Base-by-base conservation (phyloP, 2,113 vertebrate genomes). In the Chascanopsetta lugubris region DNA sequence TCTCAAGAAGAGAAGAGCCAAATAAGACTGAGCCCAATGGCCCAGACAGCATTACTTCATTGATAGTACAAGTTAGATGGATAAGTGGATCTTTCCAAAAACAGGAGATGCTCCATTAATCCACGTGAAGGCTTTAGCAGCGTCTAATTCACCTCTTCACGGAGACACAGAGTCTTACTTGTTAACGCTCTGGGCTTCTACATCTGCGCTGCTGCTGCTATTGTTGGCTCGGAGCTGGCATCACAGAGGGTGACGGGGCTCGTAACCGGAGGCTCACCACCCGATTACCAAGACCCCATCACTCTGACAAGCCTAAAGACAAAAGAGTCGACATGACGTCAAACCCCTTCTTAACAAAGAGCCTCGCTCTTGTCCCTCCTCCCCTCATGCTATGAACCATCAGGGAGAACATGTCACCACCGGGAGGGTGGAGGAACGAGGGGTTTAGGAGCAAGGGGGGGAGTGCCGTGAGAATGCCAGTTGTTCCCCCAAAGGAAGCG, bases 211-310 rank as follows among this genome's bases (percentile, higher is more conserved):
- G 18, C 22, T 1, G 26, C 61, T 64, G 59, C 82, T 89, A 86
- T 85, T 83, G 79, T 88, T 87, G 85, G 68, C 58, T 50, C 63
- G n/a, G 72, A 22, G 56, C 34, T 26, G 59, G 69, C 59, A 77
- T 77, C 48, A 51, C 42, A 34, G 53, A 57, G 68, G 72, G 67
- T 49, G 51, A 54, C 61, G 2, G 29, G 64, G 69, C 75, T 84
- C n/a, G n/a, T 77, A 85, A 56, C 78, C 13, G 34, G 18, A 25
- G 68, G 56, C 72, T 80, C 77, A 59, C 34, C 40, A 70, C 56
- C 69, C 57, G 48, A 57, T 36, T 62, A 40, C 50, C 43, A 51
- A 55, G 53, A 69, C 67, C 57, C 54, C 10, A 22, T 57, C 32
- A 2, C 72, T 64, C 71, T 69, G 62, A 84, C 69, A 42, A 72